These are phyloP conservation scores for Aporophyla nigra DNA, from an alignment of 2,888 invertebrate genomes.

Conservation along the genomic window DNA sequence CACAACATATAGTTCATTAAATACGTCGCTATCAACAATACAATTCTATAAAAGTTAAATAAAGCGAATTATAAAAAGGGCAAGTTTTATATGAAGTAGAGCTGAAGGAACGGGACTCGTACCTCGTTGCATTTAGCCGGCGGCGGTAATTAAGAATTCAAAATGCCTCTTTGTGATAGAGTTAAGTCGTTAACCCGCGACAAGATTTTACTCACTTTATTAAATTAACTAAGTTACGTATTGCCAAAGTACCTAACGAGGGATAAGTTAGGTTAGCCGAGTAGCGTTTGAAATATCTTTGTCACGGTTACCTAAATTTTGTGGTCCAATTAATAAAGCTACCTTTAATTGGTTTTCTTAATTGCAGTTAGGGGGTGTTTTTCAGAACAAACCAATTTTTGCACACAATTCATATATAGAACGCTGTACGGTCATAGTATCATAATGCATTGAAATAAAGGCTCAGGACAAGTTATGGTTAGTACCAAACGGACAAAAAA, in stretches of 20 bases:
- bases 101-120: conserved; percentile 77
- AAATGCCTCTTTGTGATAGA: conserved; percentile 84
- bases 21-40: conserved; percentile 18
- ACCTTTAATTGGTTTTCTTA: conserved; percentile 36
- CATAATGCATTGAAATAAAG: background rate
- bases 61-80: conserved; percentile 71
- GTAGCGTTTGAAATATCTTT: conserved; percentile 52
- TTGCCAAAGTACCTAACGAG: conserved; percentile 71
- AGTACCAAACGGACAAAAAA: background rate
- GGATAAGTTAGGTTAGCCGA: conserved; percentile 58
- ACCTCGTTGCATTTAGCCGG: conserved; percentile 83
- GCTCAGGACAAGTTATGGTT: background rate
- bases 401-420: background rate
- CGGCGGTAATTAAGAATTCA: conserved; percentile 88
- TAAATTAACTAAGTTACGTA: conserved; percentile 73
- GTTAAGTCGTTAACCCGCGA: conserved; percentile 79
- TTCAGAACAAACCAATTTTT: background rate
- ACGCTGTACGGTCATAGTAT: background rate
- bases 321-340: conserved; percentile 45
- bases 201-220: conserved; percentile 78
- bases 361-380: conserved; percentile 8
- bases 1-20: conserved; percentile 8
- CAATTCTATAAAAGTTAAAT: conserved; percentile 65
- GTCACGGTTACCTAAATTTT: conserved; percentile 46
- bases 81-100: conserved; percentile 62